Evolutionary conservation across 2,888 invertebrate genomes (phyloP).

Genomic region (Scaptomyza caliginosa): DNA sequence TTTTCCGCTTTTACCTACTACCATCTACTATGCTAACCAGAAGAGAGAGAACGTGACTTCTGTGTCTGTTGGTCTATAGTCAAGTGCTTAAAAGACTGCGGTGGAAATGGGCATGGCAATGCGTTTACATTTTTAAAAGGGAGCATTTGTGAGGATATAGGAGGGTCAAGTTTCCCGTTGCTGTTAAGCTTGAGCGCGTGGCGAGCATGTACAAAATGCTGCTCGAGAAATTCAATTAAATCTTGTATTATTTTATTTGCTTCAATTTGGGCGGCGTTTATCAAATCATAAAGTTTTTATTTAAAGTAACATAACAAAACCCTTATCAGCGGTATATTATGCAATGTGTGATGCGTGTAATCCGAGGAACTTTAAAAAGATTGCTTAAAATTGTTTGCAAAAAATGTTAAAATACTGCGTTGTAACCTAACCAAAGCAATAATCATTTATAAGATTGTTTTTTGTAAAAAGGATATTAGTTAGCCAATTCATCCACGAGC

Average conservation of each 20-base stretch:
- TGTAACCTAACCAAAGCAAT: not conserved
- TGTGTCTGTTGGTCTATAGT: constrained; percentile 6
- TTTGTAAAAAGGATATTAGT: constrained; percentile 89
- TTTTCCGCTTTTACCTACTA: not conserved
- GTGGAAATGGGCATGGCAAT: not conserved
- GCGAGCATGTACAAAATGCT: constrained; percentile 25
- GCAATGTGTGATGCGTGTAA: not conserved
- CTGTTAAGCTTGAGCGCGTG: constrained; percentile 47
- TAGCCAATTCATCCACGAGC: constrained; percentile 89
- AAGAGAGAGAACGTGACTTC: constrained; percentile 59
- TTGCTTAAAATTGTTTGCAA: too few relatives aligned
- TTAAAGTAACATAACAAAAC: not conserved
- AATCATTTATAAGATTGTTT: constrained; percentile 34
- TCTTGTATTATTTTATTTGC: constrained; percentile 28
- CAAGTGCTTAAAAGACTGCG: constrained; percentile 25
- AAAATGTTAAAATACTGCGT: too few relatives aligned
- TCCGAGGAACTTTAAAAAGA: too few relatives aligned
- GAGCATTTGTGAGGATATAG: constrained; percentile 3
- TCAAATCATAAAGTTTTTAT: constrained; percentile 30
- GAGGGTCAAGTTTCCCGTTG: constrained; percentile 17
- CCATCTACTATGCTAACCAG: not conserved
- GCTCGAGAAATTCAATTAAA: constrained; percentile 51
- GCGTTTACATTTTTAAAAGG: constrained; percentile 50
- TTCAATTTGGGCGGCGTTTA: constrained; percentile 24
- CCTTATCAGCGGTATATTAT: not conserved